These are phyloP conservation scores for Oenanthe oenanthe DNA, from an alignment of 2,113 vertebrate species.

Conservation along the genomic window DNA sequence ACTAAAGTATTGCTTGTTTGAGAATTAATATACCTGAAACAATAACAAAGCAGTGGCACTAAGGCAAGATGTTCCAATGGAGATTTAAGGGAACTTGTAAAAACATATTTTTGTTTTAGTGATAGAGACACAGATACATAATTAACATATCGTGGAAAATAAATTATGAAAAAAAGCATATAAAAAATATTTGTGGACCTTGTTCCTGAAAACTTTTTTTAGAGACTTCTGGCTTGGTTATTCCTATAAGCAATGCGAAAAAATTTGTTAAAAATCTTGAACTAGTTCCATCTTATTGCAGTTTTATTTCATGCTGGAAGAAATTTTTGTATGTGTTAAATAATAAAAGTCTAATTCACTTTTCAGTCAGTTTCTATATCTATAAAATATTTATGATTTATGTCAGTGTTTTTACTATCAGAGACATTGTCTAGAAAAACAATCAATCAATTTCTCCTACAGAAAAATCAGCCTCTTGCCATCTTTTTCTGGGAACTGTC, in stretches of 20 bases:
- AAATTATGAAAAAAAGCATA: background rate
- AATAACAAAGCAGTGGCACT: background rate
- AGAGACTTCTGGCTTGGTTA: background rate
- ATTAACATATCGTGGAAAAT: background rate
- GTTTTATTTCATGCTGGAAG: background rate
- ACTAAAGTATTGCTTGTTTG: background rate
- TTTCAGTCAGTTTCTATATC: background rate
- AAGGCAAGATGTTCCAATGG: background rate
- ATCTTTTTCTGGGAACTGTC: background rate
- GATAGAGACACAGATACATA: background rate
- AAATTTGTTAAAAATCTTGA: background rate
- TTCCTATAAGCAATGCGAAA: background rate
- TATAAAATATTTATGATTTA: background rate
- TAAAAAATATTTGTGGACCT: background rate
- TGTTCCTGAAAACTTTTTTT: background rate
- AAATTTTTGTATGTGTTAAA: background rate
- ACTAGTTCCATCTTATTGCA: background rate
- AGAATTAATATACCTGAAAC: background rate
- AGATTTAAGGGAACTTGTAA: background rate
- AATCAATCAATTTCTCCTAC: background rate
- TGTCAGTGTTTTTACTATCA: background rate
- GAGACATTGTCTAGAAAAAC: background rate
- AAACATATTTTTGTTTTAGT: background rate
- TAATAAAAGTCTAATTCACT: background rate
- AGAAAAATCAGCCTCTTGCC: background rate